phyloP scores from a whole-genome alignment of 2,797 vertebrate species.

The Acanthopagrus latus region DNA sequence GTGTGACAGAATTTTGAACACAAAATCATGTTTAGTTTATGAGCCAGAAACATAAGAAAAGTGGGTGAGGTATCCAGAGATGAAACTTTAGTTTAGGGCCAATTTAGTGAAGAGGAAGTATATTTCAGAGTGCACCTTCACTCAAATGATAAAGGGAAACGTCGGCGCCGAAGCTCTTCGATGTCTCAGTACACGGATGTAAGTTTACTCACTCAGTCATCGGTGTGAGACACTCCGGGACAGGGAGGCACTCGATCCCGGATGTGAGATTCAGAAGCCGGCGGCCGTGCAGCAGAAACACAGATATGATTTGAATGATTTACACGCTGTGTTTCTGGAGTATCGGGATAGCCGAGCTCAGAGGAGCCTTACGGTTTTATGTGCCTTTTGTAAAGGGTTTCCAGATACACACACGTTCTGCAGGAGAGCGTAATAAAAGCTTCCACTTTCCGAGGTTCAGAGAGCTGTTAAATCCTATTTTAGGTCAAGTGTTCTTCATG shows the following conservation, averaged over 20 bases:
- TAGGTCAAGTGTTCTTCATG: conserved; percentile 54
- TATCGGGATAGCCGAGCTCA: conserved; percentile 36
- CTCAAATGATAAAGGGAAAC: neutral
- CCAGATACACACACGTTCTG: conserved; percentile 27
- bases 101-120: neutral
- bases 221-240: conserved; percentile 26
- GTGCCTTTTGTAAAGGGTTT: conserved; percentile 58
- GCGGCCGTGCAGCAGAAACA: conserved; percentile 58
- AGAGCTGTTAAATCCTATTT: conserved; percentile 66
- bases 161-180: neutral
- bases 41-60: too few species aligned
- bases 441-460: conserved; percentile 45
- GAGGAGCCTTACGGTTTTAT: conserved; percentile 55
- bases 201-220: conserved; percentile 20
- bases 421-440: conserved; percentile 22
- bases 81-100: neutral
- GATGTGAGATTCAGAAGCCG: conserved; percentile 31
- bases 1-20: too few species aligned
- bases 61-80: neutral
- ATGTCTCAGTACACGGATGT: neutral
- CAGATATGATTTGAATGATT: conserved; percentile 78
- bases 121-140: neutral
- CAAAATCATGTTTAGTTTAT: too few species aligned
- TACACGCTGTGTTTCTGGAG: conserved; percentile 61
- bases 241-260: conserved; percentile 15